Evolutionary conservation across 2,797 vertebrate species (phyloP).

Genomic region (Takifugu rubripes): DNA sequence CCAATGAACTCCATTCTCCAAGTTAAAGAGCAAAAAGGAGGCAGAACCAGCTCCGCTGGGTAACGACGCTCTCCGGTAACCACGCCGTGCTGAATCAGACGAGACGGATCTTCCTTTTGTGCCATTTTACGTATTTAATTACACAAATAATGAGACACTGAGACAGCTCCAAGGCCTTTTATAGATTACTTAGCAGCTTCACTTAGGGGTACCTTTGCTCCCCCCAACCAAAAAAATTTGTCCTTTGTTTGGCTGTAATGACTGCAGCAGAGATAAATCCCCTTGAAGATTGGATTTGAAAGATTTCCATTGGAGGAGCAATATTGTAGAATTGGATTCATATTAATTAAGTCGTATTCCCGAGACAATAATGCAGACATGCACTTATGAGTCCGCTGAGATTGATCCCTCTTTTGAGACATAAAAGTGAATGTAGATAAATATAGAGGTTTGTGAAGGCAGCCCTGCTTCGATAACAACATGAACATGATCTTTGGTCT

Average conservation of each 20-base stretch:
- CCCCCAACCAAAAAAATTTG: background rate
- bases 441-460: too few relatives aligned
- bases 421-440: too few relatives aligned
- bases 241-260: background rate
- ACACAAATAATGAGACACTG: slow-evolving; percentile 6
- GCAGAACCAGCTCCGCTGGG: slow-evolving; percentile 25
- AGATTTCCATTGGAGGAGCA: background rate
- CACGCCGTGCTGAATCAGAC: slow-evolving; percentile 6
- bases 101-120: slow-evolving; percentile 18
- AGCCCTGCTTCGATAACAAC: too few relatives aligned
- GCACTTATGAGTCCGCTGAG: background rate
- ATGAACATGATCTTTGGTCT: too few relatives aligned
- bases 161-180: background rate
- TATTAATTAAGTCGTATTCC: background rate
- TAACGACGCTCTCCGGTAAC: slow-evolving; percentile 13
- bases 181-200: slow-evolving; percentile 1
- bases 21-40: slow-evolving; percentile 45
- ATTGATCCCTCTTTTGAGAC: too few relatives aligned
- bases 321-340: background rate
- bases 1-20: slow-evolving; percentile 53
- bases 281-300: background rate
- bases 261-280: slow-evolving; percentile 1
- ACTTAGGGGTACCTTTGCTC: background rate
- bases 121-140: slow-evolving; percentile 22
- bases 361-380: background rate